Percentiles rank a stretch among this genome's conserved stretches.
Evolutionary conservation across 2,113 vertebrate genomes (phyloP).

Genomic region (Coturnix japonica): DNA sequence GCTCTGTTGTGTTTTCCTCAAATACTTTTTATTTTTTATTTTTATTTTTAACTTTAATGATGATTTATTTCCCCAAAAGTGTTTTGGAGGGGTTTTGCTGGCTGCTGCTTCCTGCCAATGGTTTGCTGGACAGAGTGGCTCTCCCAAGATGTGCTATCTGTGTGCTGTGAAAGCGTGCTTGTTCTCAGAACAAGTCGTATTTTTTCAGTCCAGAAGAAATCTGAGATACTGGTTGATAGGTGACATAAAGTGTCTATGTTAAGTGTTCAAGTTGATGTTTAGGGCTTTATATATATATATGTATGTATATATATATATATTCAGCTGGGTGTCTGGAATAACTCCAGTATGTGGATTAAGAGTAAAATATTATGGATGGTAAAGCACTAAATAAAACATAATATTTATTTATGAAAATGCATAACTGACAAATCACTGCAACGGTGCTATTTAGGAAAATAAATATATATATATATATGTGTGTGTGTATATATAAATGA

Average conservation of each 20-base stretch:
- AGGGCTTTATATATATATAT: not conserved
- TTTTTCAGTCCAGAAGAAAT: not conserved
- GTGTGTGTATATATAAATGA: not conserved
- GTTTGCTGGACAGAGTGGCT: not conserved
- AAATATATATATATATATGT: not conserved
- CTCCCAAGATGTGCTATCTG: not conserved
- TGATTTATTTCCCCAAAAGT: not conserved
- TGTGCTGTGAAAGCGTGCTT: not conserved
- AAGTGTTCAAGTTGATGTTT: constrained; percentile 66
- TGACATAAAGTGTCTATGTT: constrained; percentile 58
- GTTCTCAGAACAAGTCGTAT: constrained; percentile 29
- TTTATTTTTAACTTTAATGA: not conserved
- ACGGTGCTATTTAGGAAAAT: not conserved
- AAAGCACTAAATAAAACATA: constrained; percentile 74
- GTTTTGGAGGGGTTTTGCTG: not conserved
- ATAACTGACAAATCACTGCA: constrained; percentile 53
- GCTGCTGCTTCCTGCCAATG: not conserved
- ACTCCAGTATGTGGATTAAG: constrained; percentile 73
- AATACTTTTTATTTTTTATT: not conserved
- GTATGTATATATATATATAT: constrained; percentile 55
- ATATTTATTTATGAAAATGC: constrained; percentile 80
- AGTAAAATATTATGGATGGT: constrained; percentile 73
- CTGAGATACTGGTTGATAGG: constrained; percentile 52
- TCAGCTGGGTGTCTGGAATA: constrained; percentile 69
- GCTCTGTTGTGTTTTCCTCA: not conserved